Evolutionary conservation across 2,888 invertebrate genomes (phyloP).

Genomic region (Uloborus plumipes): DNA sequence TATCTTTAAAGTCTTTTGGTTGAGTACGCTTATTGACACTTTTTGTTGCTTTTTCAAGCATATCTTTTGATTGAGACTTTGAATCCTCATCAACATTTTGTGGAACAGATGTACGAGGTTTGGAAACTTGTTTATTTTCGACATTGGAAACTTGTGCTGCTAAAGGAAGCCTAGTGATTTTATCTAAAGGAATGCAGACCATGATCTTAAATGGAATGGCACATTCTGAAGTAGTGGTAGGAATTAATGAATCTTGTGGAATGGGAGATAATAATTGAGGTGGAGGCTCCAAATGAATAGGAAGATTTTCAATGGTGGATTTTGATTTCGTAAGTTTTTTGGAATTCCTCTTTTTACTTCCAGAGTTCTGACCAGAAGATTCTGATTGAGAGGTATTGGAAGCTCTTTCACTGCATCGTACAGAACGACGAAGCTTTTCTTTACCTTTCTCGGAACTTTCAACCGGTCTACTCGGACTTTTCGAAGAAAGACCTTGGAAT

Average conservation of each 20-base stretch:
- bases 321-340: slow-evolving; percentile 30
- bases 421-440: slow-evolving; percentile 51
- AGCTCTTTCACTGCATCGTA: slow-evolving; percentile 49
- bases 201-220: slow-evolving; percentile 55
- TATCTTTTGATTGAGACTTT: slow-evolving; percentile 27
- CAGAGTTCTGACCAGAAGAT: slow-evolving; percentile 11
- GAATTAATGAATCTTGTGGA: slow-evolving; percentile 46
- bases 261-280: slow-evolving; percentile 47
- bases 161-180: slow-evolving; percentile 31
- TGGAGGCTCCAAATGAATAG: slow-evolving; percentile 30
- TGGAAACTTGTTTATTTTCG: slow-evolving; percentile 7
- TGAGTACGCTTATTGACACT: slow-evolving; percentile 15
- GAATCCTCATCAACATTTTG: background rate
- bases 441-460: slow-evolving; percentile 21
- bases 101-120: slow-evolving; percentile 2
- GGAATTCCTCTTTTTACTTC: background rate
- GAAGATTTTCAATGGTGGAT: slow-evolving; percentile 15
- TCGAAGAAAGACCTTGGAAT: slow-evolving; percentile 16
- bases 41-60: slow-evolving; percentile 17
- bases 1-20: slow-evolving; percentile 48
- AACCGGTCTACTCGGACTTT: slow-evolving; percentile 10
- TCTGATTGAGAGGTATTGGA: slow-evolving; percentile 35
- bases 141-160: slow-evolving; percentile 9
- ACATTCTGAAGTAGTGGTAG: slow-evolving; percentile 28
- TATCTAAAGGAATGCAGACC: slow-evolving; percentile 54